phyloP scores from a whole-genome alignment of 2,797 vertebrate species.

The Sternotherus odoratus region DNA sequence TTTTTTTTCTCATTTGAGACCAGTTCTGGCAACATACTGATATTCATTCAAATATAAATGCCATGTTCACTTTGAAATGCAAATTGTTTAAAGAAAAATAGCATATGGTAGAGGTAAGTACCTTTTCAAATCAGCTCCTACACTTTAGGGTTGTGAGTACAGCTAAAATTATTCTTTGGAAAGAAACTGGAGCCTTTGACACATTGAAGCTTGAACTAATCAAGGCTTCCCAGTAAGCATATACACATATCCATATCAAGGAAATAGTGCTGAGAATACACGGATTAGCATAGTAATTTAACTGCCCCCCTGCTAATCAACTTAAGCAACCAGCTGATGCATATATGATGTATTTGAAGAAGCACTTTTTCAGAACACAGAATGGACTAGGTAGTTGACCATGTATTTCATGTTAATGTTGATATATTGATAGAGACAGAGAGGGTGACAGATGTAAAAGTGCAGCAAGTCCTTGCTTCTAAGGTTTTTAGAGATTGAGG shows the following conservation, averaged over 20 bases:
- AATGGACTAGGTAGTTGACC: constrained; percentile 42
- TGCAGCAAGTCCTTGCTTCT: neutral
- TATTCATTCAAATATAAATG: constrained; percentile 82
- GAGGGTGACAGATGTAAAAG: neutral
- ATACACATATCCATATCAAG: constrained; percentile 80
- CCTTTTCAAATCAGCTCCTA: constrained; percentile 81
- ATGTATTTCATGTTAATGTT: neutral
- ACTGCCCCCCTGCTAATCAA: constrained; percentile 77
- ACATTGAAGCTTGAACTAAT: constrained; percentile 79
- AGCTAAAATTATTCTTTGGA: constrained; percentile 81
- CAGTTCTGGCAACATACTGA: constrained; percentile 81
- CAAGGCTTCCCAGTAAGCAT: constrained; percentile 75
- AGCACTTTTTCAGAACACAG: constrained; percentile 19
- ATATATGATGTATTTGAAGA: constrained; percentile 41
- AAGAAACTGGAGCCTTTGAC: constrained; percentile 80
- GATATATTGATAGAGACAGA: neutral
- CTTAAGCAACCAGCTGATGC: constrained; percentile 77
- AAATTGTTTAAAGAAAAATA: constrained; percentile 85
- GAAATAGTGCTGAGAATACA: constrained; percentile 65
- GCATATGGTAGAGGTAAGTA: constrained; percentile 83
- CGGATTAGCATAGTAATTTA: constrained; percentile 83
- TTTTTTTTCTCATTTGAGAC: constrained; percentile 76
- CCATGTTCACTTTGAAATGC: constrained; percentile 83
- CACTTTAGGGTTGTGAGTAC: constrained; percentile 75
- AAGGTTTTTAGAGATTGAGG: neutral